Evolutionary conservation across 53 echinoderm and acorn worm species (phyloP).

Genomic region (Luidia sarsii): DNA sequence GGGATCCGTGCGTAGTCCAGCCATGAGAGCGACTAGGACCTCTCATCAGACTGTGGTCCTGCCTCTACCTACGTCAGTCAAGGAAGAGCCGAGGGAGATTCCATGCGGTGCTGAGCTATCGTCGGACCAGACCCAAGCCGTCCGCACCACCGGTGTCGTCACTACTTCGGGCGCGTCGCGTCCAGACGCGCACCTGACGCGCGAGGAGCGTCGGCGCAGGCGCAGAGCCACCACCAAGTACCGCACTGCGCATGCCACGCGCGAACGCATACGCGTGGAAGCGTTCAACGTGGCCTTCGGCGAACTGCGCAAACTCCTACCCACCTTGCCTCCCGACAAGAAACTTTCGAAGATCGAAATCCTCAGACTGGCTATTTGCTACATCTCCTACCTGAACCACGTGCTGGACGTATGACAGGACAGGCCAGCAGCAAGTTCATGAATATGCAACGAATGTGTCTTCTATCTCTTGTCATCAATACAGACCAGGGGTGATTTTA

Average conservation of each 20-base stretch:
- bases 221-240: conserved; percentile 92
- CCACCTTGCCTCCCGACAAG: conserved; percentile 93
- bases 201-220: conserved; percentile 85
- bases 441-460: conserved; percentile 7
- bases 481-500: too few relatives aligned
- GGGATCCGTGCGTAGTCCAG: background rate
- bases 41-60: conserved; percentile 55
- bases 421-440: too few relatives aligned
- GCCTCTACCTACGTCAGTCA: conserved; percentile 49
- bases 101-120: conserved; percentile 33
- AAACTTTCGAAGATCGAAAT: conserved; percentile 96
- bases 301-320: conserved; percentile 85
- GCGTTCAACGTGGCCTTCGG: conserved; percentile 95
- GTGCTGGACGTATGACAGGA: conserved; percentile 85
- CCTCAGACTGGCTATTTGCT: conserved; percentile 87
- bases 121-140: conserved; percentile 56
- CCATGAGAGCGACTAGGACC: conserved; percentile 33
- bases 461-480: too few relatives aligned
- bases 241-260: conserved; percentile 92
- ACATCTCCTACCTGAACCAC: conserved; percentile 94
- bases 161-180: conserved; percentile 30
- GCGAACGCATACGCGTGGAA: conserved; percentile 86
- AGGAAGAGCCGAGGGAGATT: conserved; percentile 57
- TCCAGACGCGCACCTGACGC: conserved; percentile 74
- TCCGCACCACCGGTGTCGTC: conserved; percentile 22